Base-by-base conservation (phyloP, 2,113 vertebrate genomes). In the Epinephelus cyanopodus region DNA sequence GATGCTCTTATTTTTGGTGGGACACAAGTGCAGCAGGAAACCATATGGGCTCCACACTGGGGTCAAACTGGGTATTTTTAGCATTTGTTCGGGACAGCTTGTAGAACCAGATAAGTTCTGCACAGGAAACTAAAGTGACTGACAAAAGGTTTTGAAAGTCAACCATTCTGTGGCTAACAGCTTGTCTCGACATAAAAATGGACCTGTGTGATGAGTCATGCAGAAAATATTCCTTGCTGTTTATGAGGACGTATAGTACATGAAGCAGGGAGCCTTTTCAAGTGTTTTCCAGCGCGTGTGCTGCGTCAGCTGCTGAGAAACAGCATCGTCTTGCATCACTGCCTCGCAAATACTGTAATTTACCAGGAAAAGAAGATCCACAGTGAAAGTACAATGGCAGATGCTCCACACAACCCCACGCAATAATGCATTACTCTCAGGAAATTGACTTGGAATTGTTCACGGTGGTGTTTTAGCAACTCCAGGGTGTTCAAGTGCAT, bases 391-490 rank as follows among this genome's bases (percentile, higher is more conserved):
- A 48, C 15, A 27, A 70, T 29, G 60, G 81, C 42, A 81, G 86
- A 78, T 82, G 83, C 52, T 69, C 48, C 78, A 67, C 66, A 73
- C 85, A 84, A 71, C 62, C 33, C 58, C 15, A 9, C 68, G 81
- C 18, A 70, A 81, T 80, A 74, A 79, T 56, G 25, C 60, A 87
- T 79, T 70, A 70, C 73, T 67, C 39, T 65, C 45, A 63, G 58
- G 84, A 91, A 91, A 92, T 58, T 52, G 88, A 89, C 5, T 52
- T 62, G 58, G 63, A 86, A 90, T 86, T 74, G 78, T 47, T 60
- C 56, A 18, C 60, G 58, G 70, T 45, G 57, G 75, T 76, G 87
- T 69, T 87, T 79, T 33, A 69, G 70, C 53, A 50, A 67, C 75
- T 68, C 76, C 13, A 9, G 21, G 50, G 47, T 23, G 27, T 18